Evolutionary conservation across 2,113 vertebrate genomes (phyloP), one percentile per base, ranked within the genome.

Genomic region (Thryonomys swinderianus): DNA sequence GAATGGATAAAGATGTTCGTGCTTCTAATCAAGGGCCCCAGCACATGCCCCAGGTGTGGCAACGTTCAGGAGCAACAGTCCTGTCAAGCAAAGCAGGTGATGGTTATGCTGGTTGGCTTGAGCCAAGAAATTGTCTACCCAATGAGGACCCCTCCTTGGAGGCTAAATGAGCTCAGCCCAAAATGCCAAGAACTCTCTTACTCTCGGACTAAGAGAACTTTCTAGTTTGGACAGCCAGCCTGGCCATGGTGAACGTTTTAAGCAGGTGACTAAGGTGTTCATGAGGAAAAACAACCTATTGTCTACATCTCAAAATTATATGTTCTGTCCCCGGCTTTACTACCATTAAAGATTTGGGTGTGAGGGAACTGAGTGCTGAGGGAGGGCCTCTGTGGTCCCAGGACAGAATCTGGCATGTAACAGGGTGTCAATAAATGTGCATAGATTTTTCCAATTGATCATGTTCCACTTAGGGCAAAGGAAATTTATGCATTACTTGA

Each of bases 401-500:
- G 25, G 59, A 51, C 13, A 45, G 57, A 7, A n/a, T 27, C 17
- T 88, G n/a, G 42, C 37, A 45, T 69, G 21, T 34, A 4, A 10
- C 14, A 71, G 40, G 25, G 4, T 78, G 8, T 78, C n/a, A 12
- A 17, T 64, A 76, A 83, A 55, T 90, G 17, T 64, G 27, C 16
- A 18, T n/a, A 17, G 40, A 40, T 18, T 85, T n/a, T 87, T 92
- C 69, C 57, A 53, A 64, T 30, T 48, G 64, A 71, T 57, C 10
- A 14, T 37, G 45, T 59, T 93, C 48, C 14, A 42, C 34, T 48
- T 79, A 37, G 30, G 10, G 4, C 37, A 81, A 62, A 90, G 27
- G 90, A 87, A 76, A 96, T 84, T n/a, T 71, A 34, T 94, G 62
- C 85, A 93, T 96, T 96, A 96, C 90, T 81, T 96, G 90, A 85